Base-by-base conservation (phyloP, 2,888 invertebrate species). In the Dendrolimus pini region DNA sequence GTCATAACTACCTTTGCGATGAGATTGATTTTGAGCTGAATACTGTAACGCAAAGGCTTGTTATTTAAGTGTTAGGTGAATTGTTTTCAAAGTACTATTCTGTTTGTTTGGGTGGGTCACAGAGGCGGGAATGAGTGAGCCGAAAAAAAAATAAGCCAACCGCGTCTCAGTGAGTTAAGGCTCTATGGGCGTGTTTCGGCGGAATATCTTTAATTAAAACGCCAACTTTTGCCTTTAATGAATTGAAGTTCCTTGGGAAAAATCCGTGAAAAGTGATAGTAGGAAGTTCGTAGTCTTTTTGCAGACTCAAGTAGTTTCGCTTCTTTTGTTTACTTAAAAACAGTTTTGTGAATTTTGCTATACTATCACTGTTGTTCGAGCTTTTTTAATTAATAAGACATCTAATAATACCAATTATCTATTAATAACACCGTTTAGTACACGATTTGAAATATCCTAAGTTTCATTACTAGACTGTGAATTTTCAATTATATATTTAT, bases 121-220 rank as follows among this genome's bases (percentile, higher is more conserved):
- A 84, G 85, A 89, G 90, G 90, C 90, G 90, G 89, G 89, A 90
- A 89, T 89, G 89, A 89, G 83, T 84, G 81, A 82, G 83, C 79
- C 78, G 83, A 89, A 89, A 90, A 89, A n/a, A 89, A 90, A 89
- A 87, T 89, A 90, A 89, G 81, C 90, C 90, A 90, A 90, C 90
- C 90, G 84, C 89, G 89, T 85, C 87, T 85, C 89, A 80, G 78
- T 88, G 85, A 89, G 82, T 85, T 84, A 85, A 85, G 82, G 89
- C 82, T 83, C 77, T 82, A 81, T 81, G 89, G 89, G 89, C 89
- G 89, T 86, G 87, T 80, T 82, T 83, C 70, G 72, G 78, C 76
- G 73, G 83, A 85, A 83, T 83, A 85, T 90, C 86, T 87, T 89
- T 89, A 89, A 90, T 90, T 90, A 90, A 88, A 87, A 83, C 78